phyloP scores from a whole-genome alignment of 2,113 vertebrate species.

The Bungarus multicinctus region DNA sequence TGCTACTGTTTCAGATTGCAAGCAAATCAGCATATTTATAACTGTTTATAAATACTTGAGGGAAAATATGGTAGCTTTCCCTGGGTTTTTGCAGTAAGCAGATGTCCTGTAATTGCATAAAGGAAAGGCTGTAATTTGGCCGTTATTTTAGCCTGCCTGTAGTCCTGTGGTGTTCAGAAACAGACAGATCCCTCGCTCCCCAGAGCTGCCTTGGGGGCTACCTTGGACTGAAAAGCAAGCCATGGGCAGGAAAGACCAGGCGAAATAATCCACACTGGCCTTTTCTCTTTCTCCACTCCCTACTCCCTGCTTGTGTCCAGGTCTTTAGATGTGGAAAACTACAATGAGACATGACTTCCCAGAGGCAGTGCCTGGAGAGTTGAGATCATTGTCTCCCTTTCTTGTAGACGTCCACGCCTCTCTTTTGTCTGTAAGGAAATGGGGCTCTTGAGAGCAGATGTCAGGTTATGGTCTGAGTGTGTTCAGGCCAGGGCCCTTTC shows the following conservation, averaged over 20 bases:
- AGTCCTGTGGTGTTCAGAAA: not conserved
- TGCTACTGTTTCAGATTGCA: not conserved
- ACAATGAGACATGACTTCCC: not conserved
- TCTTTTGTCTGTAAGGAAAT: not conserved
- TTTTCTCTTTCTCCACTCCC: not conserved
- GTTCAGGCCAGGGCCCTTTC: not conserved
- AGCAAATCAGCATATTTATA: not conserved
- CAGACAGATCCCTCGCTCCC: not conserved
- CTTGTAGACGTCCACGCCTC: not conserved
- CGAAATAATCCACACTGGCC: not conserved
- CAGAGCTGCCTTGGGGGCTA: not conserved
- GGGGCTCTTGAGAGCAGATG: not conserved
- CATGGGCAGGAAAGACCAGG: not conserved
- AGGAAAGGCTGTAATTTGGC: constrained; percentile 16
- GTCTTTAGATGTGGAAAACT: constrained; percentile 3
- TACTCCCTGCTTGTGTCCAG: not conserved
- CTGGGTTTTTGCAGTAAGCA: not conserved
- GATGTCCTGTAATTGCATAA: constrained; percentile 13
- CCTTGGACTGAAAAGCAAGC: not conserved
- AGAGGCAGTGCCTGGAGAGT: not conserved
- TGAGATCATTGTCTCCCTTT: constrained; percentile 8
- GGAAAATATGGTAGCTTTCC: not conserved
- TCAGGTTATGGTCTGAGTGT: not conserved
- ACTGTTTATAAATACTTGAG: not conserved
- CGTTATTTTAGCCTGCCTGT: constrained; percentile 19